Evolutionary conservation across 2,888 invertebrate genomes (phyloP).

Genomic region (Bimastos eiseni): DNA sequence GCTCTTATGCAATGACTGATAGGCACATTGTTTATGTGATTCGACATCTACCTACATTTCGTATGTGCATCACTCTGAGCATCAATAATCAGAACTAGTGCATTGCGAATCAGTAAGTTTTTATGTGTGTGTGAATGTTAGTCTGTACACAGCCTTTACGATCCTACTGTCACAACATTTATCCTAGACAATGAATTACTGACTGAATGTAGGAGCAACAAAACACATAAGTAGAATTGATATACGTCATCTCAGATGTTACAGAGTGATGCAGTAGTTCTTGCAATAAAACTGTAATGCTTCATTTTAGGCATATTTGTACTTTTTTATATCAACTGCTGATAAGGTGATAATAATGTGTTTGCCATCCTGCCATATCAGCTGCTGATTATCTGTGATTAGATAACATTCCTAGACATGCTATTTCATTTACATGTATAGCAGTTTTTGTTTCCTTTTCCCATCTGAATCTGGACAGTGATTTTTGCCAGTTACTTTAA

Average conservation of each 20-base stretch:
- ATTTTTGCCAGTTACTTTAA: neutral
- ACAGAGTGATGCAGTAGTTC: neutral
- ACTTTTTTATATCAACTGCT: slow-evolving; percentile 18
- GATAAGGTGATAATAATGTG: slow-evolving; percentile 8
- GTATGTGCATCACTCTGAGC: neutral
- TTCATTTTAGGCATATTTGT: neutral
- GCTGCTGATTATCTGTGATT: neutral
- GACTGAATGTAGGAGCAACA: neutral
- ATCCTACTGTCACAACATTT: neutral
- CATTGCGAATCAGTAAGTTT: neutral
- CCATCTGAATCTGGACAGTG: neutral
- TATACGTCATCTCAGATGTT: neutral
- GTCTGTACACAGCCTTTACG: neutral
- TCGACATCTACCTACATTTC: neutral
- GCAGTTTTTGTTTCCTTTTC: neutral
- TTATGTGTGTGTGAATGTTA: neutral
- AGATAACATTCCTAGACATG: neutral
- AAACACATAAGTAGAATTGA: neutral
- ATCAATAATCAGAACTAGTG: neutral
- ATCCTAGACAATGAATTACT: slow-evolving; percentile 1
- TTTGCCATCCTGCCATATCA: slow-evolving; percentile 3
- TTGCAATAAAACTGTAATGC: neutral
- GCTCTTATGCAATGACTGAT: neutral
- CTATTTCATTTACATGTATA: neutral
- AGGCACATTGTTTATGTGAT: neutral